Base-by-base conservation (phyloP, 2,113 vertebrate genomes). In the Furnarius figulus region DNA sequence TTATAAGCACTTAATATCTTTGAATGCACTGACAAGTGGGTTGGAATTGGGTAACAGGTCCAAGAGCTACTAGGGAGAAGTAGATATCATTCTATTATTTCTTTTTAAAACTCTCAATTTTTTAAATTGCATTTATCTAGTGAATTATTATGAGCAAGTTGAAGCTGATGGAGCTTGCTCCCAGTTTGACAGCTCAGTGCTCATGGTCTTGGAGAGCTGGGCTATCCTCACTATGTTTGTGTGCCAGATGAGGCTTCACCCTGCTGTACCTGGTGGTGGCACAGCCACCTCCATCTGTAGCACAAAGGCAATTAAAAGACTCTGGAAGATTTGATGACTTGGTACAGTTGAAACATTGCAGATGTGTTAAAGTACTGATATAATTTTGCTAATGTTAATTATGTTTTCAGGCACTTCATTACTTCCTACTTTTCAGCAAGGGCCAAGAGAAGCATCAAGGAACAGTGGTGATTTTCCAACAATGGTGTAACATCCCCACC, bases 391-490 rank as follows among this genome's bases (percentile, higher is more conserved):
- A 12, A 18, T 52, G 66, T 79, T 94, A 95, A 90, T 96, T 87
- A 73, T 33, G 49, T 56, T 95, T 87, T 78, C 77, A 86, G 77
- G 77, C 68, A 52, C 76, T 96, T 93, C 28, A 5, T 44, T 73
- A 12, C 62, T 93, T 97, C 85, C 77, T 93, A 23, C 58, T 82
- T 84, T 72, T 86, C 90, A 95, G 81, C 83, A 71, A 87, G 73
- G 39, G 80, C 92, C 74, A 77, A 30, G 63, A 80, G 84, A 95
- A 42, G 72, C 81, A 84, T 62, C 88, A 81, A 78, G 87, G 73
- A 40, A 16, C 52, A n/a, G 24, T 15, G 27, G 46, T 65, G 56
- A 53, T 25, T 67, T 62, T 76, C 73, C 93, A 46, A 21, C 20
- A 21, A 21, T 21, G 46, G 85, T 0, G 0, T 14, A 75, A 88